Base-by-base conservation (phyloP, 2,113 vertebrate species). In the Limanda limanda region DNA sequence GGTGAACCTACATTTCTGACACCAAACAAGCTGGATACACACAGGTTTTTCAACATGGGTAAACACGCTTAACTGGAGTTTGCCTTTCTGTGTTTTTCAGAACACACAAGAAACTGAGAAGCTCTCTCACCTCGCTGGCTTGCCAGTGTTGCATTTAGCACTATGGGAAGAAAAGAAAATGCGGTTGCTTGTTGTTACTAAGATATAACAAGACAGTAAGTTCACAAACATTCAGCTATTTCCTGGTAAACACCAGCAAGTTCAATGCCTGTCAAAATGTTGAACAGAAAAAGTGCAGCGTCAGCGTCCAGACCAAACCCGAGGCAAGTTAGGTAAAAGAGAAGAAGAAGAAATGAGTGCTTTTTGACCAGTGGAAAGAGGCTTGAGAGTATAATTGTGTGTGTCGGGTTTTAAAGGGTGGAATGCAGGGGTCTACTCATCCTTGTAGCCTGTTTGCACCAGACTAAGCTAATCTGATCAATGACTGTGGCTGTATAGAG, bases 401-500 rank as follows among this genome's bases (percentile, higher is more conserved):
- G 71, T 15, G 14, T 14, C 52, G 1, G 25, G 18, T 25, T 54
- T 5, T 54, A 52, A 54, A 12, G 62, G 6, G 5, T 35, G 59
- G 64, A 67, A 59, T 59, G 35, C 25, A 17, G 60, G 42, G 76
- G 63, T 65, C 24, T 45, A 57, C 51, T 83, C 45, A 24, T 45
- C 64, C 27, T 66, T 31, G 1, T 31, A 31, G 31, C 31, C 31
- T 31, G 31, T 31, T 31, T 31, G 31, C 31, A 31, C 31, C 31
- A 77, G 64, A 10, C 47, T 31, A 8, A 55, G 40, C 24, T 60
- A 15, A 54, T 86, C 45, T 62, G 48, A 57, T 56, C 68, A 84
- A 78, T 70, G 55, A 77, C 74, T 24, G 42, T 73, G 68, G 58
- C 59, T 37, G 67, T 8, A 76, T 51, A 37, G 66, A 81, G 74